Evolutionary conservation across 1,140 invertebrate genomes (phyloP).

Genomic region (Megalopta genalis): DNA sequence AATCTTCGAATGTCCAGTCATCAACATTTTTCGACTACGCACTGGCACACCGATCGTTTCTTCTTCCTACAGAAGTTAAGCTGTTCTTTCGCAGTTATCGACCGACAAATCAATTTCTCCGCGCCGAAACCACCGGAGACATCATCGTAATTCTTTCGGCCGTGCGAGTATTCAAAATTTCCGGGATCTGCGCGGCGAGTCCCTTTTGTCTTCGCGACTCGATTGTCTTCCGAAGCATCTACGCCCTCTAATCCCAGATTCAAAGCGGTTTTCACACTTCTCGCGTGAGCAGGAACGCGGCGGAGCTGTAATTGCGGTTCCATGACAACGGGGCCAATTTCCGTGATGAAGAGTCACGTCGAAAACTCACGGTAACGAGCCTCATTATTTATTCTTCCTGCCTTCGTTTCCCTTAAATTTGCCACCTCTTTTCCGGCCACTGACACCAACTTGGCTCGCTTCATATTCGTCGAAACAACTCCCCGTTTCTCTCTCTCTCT

Average conservation of each 20-base stretch:
- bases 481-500: no score
- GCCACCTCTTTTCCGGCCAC: background rate
- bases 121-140: background rate
- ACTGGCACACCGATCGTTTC: no score
- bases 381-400: slow-evolving; percentile 58
- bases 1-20: no score
- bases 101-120: background rate
- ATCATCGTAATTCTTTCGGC: background rate
- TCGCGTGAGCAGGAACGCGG: background rate
- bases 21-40: no score
- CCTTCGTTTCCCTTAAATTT: slow-evolving; percentile 22
- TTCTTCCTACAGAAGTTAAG: no score
- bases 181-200: no score
- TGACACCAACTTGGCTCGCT: background rate
- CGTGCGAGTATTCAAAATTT: background rate
- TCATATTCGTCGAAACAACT: slow-evolving; percentile 9
- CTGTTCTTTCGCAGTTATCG: no score
- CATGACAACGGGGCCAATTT: slow-evolving; percentile 51
- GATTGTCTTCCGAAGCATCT: slow-evolving; percentile 16
- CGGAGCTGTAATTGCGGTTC: slow-evolving; percentile 47
- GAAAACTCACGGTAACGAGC: slow-evolving; percentile 52
- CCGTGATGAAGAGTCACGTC: slow-evolving; percentile 39
- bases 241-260: slow-evolving; percentile 13
- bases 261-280: background rate
- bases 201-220: slow-evolving; percentile 8